phyloP scores from a whole-genome alignment of 2,113 vertebrate genomes.

The Pyxicephalus adspersus region DNA sequence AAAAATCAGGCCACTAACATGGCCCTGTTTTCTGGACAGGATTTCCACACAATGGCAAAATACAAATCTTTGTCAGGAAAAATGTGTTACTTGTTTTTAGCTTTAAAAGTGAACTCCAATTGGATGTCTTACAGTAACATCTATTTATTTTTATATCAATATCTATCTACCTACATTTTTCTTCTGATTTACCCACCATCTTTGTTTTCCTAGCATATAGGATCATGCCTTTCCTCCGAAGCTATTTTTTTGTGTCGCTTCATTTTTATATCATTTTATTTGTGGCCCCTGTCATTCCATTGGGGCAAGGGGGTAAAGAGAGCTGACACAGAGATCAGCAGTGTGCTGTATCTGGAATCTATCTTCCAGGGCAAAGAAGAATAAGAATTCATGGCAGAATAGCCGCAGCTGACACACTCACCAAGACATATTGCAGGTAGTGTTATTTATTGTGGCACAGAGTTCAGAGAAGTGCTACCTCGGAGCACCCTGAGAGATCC shows the following conservation, averaged over 20 bases:
- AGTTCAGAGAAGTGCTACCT: constrained; percentile 84
- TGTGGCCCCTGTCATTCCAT: constrained; percentile 78
- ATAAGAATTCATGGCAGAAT: constrained; percentile 86
- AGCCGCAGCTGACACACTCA: constrained; percentile 76
- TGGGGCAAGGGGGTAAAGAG: constrained; percentile 81
- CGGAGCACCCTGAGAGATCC: constrained; percentile 82
- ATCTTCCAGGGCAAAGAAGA: constrained; percentile 79
- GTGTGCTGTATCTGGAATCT: constrained; percentile 82
- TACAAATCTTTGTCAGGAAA: too few relatives aligned
- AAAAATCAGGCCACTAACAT: too few relatives aligned
- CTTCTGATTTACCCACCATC: neutral
- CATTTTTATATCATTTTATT: constrained; percentile 77
- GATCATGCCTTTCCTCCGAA: constrained; percentile 63
- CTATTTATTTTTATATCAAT: neutral
- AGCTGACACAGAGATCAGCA: constrained; percentile 78
- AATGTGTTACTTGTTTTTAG: too few relatives aligned
- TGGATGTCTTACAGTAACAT: too few relatives aligned
- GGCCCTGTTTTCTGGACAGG: too few relatives aligned
- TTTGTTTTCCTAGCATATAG: constrained; percentile 1
- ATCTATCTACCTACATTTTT: neutral
- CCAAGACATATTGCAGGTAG: constrained; percentile 85
- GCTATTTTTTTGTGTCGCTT: constrained; percentile 69
- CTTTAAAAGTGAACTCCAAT: too few relatives aligned
- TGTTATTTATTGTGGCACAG: constrained; percentile 82
- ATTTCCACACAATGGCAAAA: too few relatives aligned